phyloP scores from a whole-genome alignment of 1,140 invertebrate genomes.

The Drosophila auraria region DNA sequence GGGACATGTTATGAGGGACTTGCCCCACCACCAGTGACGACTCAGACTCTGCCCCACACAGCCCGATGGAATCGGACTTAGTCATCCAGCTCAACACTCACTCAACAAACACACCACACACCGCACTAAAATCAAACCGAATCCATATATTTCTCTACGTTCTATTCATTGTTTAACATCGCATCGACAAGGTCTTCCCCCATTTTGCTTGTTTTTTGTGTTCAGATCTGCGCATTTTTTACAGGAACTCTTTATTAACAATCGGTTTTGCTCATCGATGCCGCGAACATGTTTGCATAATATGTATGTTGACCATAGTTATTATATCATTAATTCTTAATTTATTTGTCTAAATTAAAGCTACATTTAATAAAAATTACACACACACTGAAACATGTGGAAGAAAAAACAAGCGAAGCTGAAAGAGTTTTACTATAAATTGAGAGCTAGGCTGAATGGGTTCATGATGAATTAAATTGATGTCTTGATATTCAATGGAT shows the following conservation, averaged over 20 bases:
- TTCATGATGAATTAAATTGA: background rate
- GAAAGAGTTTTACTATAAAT: background rate
- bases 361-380: conserved; percentile 74
- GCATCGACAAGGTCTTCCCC: conserved; percentile 23
- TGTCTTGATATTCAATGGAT: background rate
- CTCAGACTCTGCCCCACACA: conserved; percentile 36
- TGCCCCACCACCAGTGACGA: conserved; percentile 17
- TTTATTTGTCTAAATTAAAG: conserved; percentile 83
- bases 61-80: conserved; percentile 18
- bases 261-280: conserved; percentile 59
- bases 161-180: conserved; percentile 41
- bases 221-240: conserved; percentile 51
- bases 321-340: conserved; percentile 82
- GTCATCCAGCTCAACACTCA: conserved; percentile 18
- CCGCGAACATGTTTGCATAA: conserved; percentile 45
- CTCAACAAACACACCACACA: conserved; percentile 18
- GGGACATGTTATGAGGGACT: conserved; percentile 91
- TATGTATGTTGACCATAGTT: conserved; percentile 75
- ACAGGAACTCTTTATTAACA: conserved; percentile 46
- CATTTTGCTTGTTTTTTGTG: conserved; percentile 56
- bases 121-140: conserved; percentile 31
- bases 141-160: conserved; percentile 17
- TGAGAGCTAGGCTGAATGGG: background rate
- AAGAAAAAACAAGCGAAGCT: conserved; percentile 32
- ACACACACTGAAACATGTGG: conserved; percentile 58